Conservation (phyloP, 2,888 invertebrate species). For the Tanaodytes sp. region DNA sequence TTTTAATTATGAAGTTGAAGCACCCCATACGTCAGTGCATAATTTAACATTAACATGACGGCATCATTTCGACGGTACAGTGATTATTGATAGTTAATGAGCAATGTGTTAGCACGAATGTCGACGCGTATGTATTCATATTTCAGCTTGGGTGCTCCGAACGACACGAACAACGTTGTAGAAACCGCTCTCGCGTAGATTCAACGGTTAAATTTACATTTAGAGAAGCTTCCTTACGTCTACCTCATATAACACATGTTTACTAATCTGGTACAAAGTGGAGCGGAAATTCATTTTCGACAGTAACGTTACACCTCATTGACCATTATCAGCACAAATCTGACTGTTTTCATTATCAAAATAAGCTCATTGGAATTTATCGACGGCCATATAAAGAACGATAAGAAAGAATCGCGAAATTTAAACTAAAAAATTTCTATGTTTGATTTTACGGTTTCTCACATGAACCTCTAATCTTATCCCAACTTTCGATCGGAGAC, state of each 20-base stretch:
- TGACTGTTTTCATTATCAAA: constrained; percentile 27
- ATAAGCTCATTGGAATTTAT: constrained; percentile 37
- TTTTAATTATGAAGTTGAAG: neutral
- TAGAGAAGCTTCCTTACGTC: constrained; percentile 63
- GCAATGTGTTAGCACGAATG: constrained; percentile 32
- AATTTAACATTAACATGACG: constrained; percentile 30
- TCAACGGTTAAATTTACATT: constrained; percentile 69
- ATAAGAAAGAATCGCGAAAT: no score
- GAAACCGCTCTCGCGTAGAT: constrained; percentile 57
- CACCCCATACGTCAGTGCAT: constrained; percentile 17
- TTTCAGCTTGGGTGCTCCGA: constrained; percentile 41
- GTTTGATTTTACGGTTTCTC: no score
- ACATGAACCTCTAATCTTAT: no score
- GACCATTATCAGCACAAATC: constrained; percentile 33
- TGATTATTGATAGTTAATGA: constrained; percentile 42
- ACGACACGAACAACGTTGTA: constrained; percentile 17
- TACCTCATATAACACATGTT: constrained; percentile 54
- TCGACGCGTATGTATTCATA: constrained; percentile 52
- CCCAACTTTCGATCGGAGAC: no score
- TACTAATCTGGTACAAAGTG: constrained; percentile 68
- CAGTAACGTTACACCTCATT: constrained; percentile 62
- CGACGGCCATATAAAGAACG: no score
- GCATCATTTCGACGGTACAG: constrained; percentile 18
- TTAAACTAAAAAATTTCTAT: no score
- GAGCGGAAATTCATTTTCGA: constrained; percentile 48